phyloP scores from a whole-genome alignment of 2,888 invertebrate species.

The Lochmaea capreae region DNA sequence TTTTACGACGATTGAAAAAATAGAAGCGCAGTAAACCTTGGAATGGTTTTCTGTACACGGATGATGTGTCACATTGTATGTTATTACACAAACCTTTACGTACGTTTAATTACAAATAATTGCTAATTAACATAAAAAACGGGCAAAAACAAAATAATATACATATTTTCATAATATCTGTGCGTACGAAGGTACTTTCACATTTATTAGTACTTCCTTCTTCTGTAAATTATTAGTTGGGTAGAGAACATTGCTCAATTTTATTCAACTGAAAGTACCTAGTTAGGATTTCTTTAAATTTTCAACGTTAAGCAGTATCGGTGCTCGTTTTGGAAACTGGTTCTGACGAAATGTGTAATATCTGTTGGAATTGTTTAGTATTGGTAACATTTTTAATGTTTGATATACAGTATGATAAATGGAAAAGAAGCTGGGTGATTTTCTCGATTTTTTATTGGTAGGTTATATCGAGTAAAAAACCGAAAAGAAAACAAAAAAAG shows the following conservation, averaged over 20 bases:
- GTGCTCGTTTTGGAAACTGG: not conserved
- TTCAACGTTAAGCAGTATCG: not conserved
- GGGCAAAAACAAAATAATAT: not conserved
- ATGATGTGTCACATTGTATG: no score
- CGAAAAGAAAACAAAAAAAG: no score
- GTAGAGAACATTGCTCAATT: not conserved
- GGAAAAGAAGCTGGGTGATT: no score
- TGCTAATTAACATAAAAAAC: not conserved
- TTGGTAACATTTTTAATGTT: no score
- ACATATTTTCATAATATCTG: conserved; percentile 4
- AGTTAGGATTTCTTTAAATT: not conserved
- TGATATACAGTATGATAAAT: no score
- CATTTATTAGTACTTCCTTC: not conserved
- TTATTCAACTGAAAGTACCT: not conserved
- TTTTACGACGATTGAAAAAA: no score
- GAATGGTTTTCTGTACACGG: no score
- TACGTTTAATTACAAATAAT: not conserved
- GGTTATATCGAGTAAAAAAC: no score
- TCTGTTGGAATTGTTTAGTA: not conserved
- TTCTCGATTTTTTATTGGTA: no score
- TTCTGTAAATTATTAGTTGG: not conserved
- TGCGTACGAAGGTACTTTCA: not conserved
- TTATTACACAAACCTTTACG: no score
- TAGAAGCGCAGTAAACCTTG: no score
- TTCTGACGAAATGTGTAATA: not conserved